These are phyloP conservation scores for Vanacampus margaritifer DNA, from an alignment of 2,113 vertebrate genomes.

Conservation along the genomic window DNA sequence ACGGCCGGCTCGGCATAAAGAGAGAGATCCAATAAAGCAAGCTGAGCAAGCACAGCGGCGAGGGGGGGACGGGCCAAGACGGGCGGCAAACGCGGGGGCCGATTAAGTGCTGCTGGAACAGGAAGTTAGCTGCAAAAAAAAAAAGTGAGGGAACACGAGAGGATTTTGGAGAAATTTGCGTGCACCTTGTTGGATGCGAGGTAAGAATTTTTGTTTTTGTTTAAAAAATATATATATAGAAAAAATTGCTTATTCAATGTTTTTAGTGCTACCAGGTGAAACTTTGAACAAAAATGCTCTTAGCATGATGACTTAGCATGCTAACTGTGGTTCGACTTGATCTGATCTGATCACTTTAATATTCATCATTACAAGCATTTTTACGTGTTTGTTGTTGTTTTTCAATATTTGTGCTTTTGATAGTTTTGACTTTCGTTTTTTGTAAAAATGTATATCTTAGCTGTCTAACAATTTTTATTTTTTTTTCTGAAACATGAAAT, in stretches of 20 bases:
- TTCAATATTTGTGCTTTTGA: too few relatives aligned
- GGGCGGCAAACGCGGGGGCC: background rate
- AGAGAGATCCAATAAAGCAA: slow-evolving; percentile 33
- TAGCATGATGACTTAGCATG: background rate
- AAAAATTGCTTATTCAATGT: too few relatives aligned
- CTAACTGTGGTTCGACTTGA: background rate
- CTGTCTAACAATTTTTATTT: too few relatives aligned
- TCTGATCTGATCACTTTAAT: too few relatives aligned
- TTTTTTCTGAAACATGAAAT: too few relatives aligned
- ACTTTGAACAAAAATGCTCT: background rate
- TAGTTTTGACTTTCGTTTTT: too few relatives aligned
- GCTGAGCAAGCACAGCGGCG: slow-evolving; percentile 23
- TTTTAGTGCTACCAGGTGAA: too few relatives aligned
- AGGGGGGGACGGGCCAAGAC: slow-evolving; percentile 22
- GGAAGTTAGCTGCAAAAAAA: background rate
- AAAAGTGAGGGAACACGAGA: background rate
- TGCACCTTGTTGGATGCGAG: background rate
- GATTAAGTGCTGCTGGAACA: background rate
- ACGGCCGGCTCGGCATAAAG: slow-evolving; percentile 26
- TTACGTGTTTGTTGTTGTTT: too few relatives aligned
- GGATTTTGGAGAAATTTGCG: background rate
- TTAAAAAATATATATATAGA: background rate
- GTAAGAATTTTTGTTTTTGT: slow-evolving; percentile 38
- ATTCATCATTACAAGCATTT: too few relatives aligned
- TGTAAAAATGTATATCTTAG: too few relatives aligned